Conservation (phyloP, 2,797 vertebrate species). For the Bucorvus abyssinicus region DNA sequence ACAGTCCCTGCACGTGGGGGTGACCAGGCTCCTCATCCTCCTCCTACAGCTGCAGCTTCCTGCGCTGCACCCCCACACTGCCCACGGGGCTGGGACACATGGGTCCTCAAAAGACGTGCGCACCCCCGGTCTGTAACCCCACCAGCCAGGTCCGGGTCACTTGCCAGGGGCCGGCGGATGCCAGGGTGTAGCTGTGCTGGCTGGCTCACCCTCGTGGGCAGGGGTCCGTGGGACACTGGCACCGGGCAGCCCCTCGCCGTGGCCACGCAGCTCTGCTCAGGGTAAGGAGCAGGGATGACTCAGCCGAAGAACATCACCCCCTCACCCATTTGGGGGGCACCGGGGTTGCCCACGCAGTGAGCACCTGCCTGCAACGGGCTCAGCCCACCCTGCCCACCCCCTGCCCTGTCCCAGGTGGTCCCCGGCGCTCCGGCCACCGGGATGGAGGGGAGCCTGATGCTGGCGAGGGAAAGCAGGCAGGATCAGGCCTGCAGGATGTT, state of each 20-base stretch:
- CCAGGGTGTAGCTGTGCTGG: neutral
- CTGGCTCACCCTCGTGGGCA: fast-evolving
- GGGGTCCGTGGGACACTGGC: fast-evolving
- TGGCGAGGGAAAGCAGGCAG: neutral
- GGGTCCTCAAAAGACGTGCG: neutral
- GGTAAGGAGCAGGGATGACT: slow-evolving; percentile 20
- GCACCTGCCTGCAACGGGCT: fast-evolving
- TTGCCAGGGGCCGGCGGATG: fast-evolving
- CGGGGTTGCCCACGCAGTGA: fast-evolving
- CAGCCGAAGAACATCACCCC: neutral
- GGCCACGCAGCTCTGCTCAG: fast-evolving
- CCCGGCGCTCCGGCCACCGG: fast-evolving
- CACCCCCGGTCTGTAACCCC: neutral
- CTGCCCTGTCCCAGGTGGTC: neutral
- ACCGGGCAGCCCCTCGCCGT: fast-evolving
- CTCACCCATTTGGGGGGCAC: neutral
- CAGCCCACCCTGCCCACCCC: neutral
- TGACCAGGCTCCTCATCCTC: neutral
- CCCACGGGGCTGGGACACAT: neutral
- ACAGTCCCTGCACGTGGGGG: fast-evolving
- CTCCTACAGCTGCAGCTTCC: neutral
- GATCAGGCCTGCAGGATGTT: neutral
- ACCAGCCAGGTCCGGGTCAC: fast-evolving
- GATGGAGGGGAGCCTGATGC: neutral
- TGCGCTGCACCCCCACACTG: fast-evolving